phyloP scores from a whole-genome alignment of 2,888 invertebrate genomes.

The Xiphydria camelus region DNA sequence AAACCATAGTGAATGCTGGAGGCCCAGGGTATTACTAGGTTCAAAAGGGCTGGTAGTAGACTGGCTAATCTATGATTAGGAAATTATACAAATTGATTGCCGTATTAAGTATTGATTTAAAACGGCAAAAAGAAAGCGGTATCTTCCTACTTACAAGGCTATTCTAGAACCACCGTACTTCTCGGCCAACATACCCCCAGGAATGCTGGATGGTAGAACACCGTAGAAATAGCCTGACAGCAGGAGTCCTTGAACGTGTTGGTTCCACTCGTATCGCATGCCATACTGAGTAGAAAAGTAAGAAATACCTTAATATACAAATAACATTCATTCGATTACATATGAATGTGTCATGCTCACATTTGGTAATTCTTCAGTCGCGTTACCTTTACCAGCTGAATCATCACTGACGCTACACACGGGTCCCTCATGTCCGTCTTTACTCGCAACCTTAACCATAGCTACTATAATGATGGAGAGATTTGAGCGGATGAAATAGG shows the following conservation, averaged over 20 bases:
- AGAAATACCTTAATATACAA: too few relatives aligned
- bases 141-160: conserved; percentile 46
- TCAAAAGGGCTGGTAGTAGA: conserved; percentile 50
- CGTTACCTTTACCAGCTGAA: conserved; percentile 8
- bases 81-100: too few relatives aligned
- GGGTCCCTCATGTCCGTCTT: conserved; percentile 16
- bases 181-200: conserved; percentile 50
- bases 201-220: conserved; percentile 48
- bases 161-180: conserved; percentile 53
- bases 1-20: conserved; percentile 40
- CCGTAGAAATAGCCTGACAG: conserved; percentile 50
- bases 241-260: conserved; percentile 44
- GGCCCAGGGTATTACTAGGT: conserved; percentile 51
- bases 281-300: conserved; percentile 37
- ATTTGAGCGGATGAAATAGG: conserved; percentile 78
- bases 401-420: conserved; percentile 20
- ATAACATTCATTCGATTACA: neutral
- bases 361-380: conserved; percentile 22
- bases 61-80: conserved; percentile 48
- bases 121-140: neutral
- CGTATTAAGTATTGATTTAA: too few relatives aligned
- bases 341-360: too few relatives aligned
- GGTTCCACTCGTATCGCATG: conserved; percentile 47
- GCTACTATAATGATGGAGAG: conserved; percentile 65
- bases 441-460: conserved; percentile 38